Conservation (phyloP, 2,888 invertebrate species). For the Drosophila nigricruria region DNA sequence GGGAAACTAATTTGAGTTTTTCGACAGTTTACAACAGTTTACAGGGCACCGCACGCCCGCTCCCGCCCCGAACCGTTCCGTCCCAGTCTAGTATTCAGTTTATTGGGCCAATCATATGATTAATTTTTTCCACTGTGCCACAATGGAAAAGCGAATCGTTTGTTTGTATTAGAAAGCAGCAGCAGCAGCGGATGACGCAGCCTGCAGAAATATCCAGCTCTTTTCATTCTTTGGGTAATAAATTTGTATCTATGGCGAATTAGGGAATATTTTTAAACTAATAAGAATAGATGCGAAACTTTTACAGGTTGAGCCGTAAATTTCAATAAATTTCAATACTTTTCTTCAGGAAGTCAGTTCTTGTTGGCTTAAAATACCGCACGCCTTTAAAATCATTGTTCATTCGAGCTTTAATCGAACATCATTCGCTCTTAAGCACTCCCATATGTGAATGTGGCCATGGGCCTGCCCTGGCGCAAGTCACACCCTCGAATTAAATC, state of each 20-base stretch:
- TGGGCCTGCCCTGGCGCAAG: conserved; percentile 31
- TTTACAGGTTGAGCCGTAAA: background rate
- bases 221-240: conserved; percentile 19
- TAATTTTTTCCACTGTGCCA: conserved; percentile 62
- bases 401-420: conserved; percentile 43
- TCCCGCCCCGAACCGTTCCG: conserved; percentile 9
- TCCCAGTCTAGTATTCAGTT: conserved; percentile 40
- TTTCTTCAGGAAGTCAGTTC: conserved; percentile 7
- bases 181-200: conserved; percentile 47
- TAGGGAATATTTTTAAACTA: conserved; percentile 12
- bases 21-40: conserved; percentile 62
- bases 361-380: conserved; percentile 8
- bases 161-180: conserved; percentile 53
- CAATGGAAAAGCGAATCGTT: conserved; percentile 41
- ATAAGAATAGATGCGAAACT: conserved; percentile 1
- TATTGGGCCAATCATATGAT: conserved; percentile 78
- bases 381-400: conserved; percentile 41
- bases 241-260: conserved; percentile 21
- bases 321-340: conserved; percentile 9
- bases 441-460: conserved; percentile 44
- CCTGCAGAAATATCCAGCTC: conserved; percentile 32
- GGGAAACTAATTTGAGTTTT: conserved; percentile 52
- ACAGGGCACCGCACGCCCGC: conserved; percentile 25
- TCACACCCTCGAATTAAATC: conserved; percentile 77
- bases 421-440: conserved; percentile 51